These are phyloP conservation scores for Brienomyrus brachyistius DNA, from an alignment of 2,113 vertebrate genomes.

Conservation along the genomic window DNA sequence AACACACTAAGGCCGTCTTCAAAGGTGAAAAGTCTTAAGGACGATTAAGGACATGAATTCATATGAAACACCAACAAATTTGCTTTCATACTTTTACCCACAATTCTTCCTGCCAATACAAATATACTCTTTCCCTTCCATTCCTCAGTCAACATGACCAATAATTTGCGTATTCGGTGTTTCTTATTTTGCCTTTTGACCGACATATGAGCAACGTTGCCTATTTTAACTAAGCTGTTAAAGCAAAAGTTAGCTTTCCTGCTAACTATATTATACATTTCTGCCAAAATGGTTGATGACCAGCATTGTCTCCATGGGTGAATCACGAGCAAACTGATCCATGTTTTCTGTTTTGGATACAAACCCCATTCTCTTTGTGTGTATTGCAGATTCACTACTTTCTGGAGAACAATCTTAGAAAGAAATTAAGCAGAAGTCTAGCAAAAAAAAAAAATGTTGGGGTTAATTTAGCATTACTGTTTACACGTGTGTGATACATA, in stretches of 20 bases:
- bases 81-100: not conserved
- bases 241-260: not conserved
- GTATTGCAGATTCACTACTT: not conserved
- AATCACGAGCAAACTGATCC: not conserved
- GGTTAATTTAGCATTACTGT: not conserved
- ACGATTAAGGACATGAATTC: not conserved
- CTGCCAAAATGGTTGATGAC: not conserved
- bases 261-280: not conserved
- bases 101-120: not conserved
- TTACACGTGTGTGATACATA: not conserved
- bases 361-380: not conserved
- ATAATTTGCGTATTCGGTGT: not conserved
- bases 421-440: not conserved
- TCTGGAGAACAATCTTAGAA: not conserved
- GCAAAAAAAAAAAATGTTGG: not conserved
- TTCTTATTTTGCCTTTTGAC: not conserved
- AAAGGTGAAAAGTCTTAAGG: not conserved
- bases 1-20: not conserved
- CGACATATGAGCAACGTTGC: not conserved
- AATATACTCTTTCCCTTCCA: not conserved
- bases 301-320: not conserved
- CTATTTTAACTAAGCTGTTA: not conserved
- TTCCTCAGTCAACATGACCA: not conserved
- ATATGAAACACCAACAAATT: not conserved
- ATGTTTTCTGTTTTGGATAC: not conserved